These are phyloP conservation scores for Willowsia nigromaculata DNA, from an alignment of 2,888 invertebrate genomes.

Conservation along the genomic window DNA sequence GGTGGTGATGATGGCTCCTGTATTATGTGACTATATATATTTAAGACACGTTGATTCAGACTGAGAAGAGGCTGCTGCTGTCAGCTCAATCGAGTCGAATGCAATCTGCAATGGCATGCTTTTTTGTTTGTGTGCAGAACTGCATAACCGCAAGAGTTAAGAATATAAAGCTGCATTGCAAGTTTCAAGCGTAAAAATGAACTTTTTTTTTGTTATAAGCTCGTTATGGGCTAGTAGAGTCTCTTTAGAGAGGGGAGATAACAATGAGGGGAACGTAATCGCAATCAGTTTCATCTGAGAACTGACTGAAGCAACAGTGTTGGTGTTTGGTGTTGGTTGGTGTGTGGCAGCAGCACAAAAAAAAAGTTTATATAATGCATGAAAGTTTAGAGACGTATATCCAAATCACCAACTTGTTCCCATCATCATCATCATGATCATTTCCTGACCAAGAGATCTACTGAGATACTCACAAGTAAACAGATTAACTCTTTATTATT, in stretches of 20 bases:
- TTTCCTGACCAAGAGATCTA: not conserved
- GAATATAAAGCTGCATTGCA: not conserved
- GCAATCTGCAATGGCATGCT: not conserved
- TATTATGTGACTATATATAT: too few species aligned
- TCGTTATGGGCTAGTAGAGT: not conserved
- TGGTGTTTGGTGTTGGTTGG: not conserved
- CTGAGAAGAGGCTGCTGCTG: not conserved
- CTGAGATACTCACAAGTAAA: not conserved
- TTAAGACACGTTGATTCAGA: not conserved
- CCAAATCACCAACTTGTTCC: not conserved
- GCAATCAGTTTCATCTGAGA: constrained; percentile 26
- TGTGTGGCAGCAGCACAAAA: not conserved
- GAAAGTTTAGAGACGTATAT: too few species aligned
- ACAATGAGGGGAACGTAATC: constrained; percentile 10
- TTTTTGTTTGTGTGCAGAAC: constrained; percentile 16
- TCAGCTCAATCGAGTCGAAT: not conserved
- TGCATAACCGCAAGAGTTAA: not conserved
- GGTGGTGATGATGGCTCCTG: too few species aligned
- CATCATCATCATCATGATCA: not conserved
- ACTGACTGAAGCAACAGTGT: constrained; percentile 13
- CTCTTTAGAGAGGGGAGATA: too few species aligned
- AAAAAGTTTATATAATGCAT: too few species aligned
- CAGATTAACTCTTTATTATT: not conserved
- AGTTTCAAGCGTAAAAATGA: too few species aligned
- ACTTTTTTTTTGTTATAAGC: not conserved